Conservation (phyloP, 2,113 vertebrate species). For the Otolemur garnettii region DNA sequence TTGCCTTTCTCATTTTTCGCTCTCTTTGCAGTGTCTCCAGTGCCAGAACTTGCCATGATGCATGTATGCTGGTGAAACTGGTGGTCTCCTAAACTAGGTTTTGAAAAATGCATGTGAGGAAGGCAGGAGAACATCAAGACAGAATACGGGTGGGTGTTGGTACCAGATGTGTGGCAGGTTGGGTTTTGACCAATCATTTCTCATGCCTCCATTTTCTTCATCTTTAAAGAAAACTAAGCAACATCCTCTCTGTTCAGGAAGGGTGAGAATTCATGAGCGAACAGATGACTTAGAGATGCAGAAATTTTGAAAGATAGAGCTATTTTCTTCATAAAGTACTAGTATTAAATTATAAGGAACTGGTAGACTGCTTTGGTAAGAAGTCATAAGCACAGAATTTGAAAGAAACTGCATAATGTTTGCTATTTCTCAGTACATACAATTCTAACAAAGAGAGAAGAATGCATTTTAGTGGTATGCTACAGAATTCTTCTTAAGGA, state of each 20-base stretch:
- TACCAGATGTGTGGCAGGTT: neutral
- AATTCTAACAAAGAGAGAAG: constrained; percentile 3
- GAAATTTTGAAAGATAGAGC: neutral
- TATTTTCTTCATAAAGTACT: neutral
- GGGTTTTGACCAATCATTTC: neutral
- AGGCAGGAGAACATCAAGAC: neutral
- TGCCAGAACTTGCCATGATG: neutral
- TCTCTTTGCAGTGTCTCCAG: neutral
- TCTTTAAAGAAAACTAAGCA: constrained; percentile 5
- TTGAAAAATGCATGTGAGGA: neutral
- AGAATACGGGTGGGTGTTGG: neutral
- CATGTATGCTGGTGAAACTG: neutral
- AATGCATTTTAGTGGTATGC: neutral
- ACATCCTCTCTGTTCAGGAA: neutral
- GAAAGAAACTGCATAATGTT: neutral
- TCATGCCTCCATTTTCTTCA: neutral
- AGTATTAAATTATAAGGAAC: constrained; percentile 24
- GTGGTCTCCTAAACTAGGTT: neutral
- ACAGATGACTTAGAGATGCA: neutral
- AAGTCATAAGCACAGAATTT: neutral
- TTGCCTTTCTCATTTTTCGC: neutral
- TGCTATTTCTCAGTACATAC: neutral
- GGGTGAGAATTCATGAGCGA: neutral
- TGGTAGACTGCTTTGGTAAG: neutral
- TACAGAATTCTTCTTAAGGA: constrained; percentile 1